Evolutionary conservation across 2,113 vertebrate genomes (phyloP).

Genomic region (Cynocephalus volans): DNA sequence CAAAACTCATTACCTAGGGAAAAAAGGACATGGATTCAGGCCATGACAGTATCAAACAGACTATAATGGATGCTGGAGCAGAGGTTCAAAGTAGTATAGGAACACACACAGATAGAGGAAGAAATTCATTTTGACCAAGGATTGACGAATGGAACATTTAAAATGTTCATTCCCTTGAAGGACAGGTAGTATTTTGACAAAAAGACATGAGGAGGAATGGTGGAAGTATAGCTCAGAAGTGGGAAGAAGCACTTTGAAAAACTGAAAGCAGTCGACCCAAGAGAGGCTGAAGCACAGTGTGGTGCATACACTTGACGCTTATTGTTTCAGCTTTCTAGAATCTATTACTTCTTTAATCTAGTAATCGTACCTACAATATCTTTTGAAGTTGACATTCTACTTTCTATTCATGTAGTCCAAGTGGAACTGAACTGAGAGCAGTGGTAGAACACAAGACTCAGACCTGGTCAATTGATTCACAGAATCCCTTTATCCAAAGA

Average conservation of each 20-base stretch:
- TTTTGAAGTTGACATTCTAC: not conserved
- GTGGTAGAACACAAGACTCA: not conserved
- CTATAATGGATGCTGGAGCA: not conserved
- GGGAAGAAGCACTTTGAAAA: not conserved
- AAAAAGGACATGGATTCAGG: not conserved
- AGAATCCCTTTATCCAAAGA: not conserved
- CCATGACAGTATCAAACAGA: not conserved
- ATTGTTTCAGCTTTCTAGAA: not conserved
- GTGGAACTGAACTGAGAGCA: not conserved
- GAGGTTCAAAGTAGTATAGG: not conserved
- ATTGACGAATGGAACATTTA: not conserved
- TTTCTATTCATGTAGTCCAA: not conserved
- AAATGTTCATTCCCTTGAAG: not conserved
- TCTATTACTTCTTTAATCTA: not conserved
- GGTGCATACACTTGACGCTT: not conserved
- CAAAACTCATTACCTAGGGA: not conserved
- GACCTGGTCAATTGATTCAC: not conserved
- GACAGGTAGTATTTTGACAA: slow-evolving; percentile 22
- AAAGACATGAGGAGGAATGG: not conserved
- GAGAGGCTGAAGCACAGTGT: not conserved
- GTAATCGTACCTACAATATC: not conserved
- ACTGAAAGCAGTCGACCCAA: not conserved
- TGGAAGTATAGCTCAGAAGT: not conserved
- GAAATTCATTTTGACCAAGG: slow-evolving; percentile 23
- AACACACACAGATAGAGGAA: not conserved